Evolutionary conservation across 2,113 vertebrate genomes (phyloP).

Genomic region (Spizaetus ornatus): DNA sequence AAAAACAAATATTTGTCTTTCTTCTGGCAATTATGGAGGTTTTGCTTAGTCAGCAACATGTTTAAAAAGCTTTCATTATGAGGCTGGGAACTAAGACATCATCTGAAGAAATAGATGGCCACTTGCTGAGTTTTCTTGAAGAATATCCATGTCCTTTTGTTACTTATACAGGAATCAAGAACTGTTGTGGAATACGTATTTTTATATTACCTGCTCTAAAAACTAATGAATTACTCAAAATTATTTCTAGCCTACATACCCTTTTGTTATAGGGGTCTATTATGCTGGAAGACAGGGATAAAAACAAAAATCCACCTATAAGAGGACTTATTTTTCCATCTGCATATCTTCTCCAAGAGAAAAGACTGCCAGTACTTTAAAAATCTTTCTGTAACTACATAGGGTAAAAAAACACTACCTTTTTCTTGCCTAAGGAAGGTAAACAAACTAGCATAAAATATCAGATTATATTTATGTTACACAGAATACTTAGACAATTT

Average conservation of each 20-base stretch:
- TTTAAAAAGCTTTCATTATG: constrained; percentile 22
- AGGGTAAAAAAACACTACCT: background rate
- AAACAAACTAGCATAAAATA: background rate
- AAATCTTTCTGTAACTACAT: background rate
- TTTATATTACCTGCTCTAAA: background rate
- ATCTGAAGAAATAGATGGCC: background rate
- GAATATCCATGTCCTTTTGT: background rate
- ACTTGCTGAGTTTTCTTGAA: constrained; percentile 1
- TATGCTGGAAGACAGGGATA: background rate
- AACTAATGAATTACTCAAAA: background rate
- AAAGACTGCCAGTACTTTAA: background rate
- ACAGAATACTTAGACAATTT: background rate
- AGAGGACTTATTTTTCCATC: background rate
- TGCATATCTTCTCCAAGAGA: background rate
- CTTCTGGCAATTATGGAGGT: background rate
- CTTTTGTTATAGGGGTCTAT: background rate
- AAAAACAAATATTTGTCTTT: background rate
- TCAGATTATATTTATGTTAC: background rate
- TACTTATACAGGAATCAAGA: background rate
- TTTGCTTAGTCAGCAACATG: background rate
- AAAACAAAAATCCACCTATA: background rate
- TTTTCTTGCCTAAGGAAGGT: background rate
- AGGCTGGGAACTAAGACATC: constrained; percentile 15
- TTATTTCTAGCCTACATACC: background rate
- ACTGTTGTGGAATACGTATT: background rate